Percentiles rank a stretch among this genome's conserved stretches.
Conservation (phyloP, 2,797 vertebrate genomes). For the Sebastes trivittatus region DNA sequence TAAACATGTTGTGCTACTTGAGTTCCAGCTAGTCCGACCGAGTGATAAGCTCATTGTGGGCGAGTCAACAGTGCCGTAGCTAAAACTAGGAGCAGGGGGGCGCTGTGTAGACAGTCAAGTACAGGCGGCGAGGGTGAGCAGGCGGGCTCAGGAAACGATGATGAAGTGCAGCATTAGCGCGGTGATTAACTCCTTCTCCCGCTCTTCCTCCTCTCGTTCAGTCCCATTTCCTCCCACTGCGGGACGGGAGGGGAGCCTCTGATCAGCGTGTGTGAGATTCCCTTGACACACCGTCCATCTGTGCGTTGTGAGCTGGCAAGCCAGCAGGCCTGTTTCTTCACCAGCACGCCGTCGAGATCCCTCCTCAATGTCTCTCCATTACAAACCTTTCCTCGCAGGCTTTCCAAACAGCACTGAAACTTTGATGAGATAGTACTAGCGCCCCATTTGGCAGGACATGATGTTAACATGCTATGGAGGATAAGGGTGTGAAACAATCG, state of each 20-base stretch:
- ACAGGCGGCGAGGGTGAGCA: slow-evolving; percentile 63
- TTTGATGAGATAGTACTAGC: slow-evolving; percentile 67
- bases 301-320: slow-evolving; percentile 71
- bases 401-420: slow-evolving; percentile 62
- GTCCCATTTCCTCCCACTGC: slow-evolving; percentile 84
- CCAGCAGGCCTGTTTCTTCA: slow-evolving; percentile 69
- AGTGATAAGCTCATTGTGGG: slow-evolving; percentile 23
- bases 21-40: slow-evolving; percentile 32
- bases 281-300: slow-evolving; percentile 81
- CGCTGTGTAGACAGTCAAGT: slow-evolving; percentile 70
- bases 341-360: slow-evolving; percentile 66
- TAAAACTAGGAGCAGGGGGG: slow-evolving; percentile 46
- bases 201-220: slow-evolving; percentile 84
- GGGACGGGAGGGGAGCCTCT: slow-evolving; percentile 71
- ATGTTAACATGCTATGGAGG: slow-evolving; percentile 49
- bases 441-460: slow-evolving; percentile 63
- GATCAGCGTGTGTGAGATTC: slow-evolving; percentile 81
- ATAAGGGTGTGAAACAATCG: slow-evolving; percentile 39
- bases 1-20: slow-evolving; percentile 52
- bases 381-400: slow-evolving; percentile 58
- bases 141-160: slow-evolving; percentile 82
- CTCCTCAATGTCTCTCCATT: slow-evolving; percentile 68
- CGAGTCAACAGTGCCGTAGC: slow-evolving; percentile 18
- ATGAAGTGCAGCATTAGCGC: slow-evolving; percentile 86
- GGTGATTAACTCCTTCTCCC: slow-evolving; percentile 86